Evolutionary conservation across 2,797 vertebrate species (phyloP).

Genomic region (Glyptemys insculpta): DNA sequence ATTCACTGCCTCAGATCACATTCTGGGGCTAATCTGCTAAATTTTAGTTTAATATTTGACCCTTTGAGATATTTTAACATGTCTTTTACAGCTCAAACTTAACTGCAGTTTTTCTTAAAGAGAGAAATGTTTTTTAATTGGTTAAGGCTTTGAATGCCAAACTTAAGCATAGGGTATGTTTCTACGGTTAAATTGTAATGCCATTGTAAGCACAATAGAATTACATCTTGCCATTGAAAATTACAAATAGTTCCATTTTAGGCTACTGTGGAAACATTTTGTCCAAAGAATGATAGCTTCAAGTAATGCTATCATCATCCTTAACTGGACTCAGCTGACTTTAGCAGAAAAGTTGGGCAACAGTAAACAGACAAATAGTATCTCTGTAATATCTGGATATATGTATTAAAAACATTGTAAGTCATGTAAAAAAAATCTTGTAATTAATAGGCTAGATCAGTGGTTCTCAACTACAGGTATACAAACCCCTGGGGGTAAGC

Average conservation of each 20-base stretch:
- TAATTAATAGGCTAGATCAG: background rate
- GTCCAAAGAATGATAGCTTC: background rate
- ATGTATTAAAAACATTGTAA: background rate
- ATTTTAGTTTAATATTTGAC: background rate
- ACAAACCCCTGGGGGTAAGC: too few species aligned
- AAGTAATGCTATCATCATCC: background rate
- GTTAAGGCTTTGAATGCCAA: background rate
- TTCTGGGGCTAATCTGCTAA: background rate
- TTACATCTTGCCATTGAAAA: background rate
- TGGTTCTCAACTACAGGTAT: too few species aligned
- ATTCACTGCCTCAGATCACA: background rate
- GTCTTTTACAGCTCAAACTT: background rate
- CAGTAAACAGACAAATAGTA: background rate
- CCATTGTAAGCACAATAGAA: background rate
- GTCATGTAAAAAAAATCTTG: constrained; percentile 3
- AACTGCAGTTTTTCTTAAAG: background rate
- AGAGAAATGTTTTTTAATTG: background rate
- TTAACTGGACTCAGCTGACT: background rate
- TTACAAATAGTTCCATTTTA: background rate
- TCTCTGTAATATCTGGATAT: constrained; percentile 5
- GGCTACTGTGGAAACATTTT: background rate
- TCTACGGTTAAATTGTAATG: background rate
- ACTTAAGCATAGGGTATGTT: background rate
- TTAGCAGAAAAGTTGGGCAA: constrained; percentile 19
- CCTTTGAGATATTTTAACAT: background rate